Conservation (phyloP, 2,797 vertebrate genomes). For the Amniataba percoides region DNA sequence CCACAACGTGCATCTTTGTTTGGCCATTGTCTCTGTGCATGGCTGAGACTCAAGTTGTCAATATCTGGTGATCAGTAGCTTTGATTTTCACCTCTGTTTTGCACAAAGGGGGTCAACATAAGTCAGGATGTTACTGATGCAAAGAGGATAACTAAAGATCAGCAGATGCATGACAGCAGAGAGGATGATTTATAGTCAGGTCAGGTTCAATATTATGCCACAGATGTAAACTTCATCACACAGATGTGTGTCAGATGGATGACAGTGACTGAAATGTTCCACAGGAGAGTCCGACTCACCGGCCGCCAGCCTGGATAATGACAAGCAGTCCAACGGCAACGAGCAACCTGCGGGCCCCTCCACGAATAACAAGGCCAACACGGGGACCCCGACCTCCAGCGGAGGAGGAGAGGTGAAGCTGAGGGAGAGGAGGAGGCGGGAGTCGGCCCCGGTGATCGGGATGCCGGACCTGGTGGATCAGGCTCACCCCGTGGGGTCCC, state of each 20-base stretch:
- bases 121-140: neutral
- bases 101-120: neutral
- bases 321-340: slow-evolving; percentile 64
- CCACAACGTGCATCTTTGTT: neutral
- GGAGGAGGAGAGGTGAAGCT: slow-evolving; percentile 78
- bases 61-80: neutral
- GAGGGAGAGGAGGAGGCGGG: slow-evolving; percentile 81
- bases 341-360: slow-evolving; percentile 40
- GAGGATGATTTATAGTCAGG: neutral
- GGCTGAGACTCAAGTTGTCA: neutral
- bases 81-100: neutral
- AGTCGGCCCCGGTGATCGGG: slow-evolving; percentile 81
- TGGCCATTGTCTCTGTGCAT: slow-evolving; percentile 2
- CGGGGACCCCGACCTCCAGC: slow-evolving; percentile 24
- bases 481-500: slow-evolving; percentile 49
- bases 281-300: slow-evolving; percentile 43
- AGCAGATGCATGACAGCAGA: neutral
- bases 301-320: slow-evolving; percentile 62
- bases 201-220: neutral
- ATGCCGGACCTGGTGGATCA: slow-evolving; percentile 69
- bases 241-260: slow-evolving; percentile 5
- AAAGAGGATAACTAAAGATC: neutral
- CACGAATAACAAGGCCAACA: slow-evolving; percentile 31
- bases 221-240: neutral
- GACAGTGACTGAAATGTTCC: neutral